These are phyloP conservation scores for Acrocyrtus sp. DNA, from an alignment of 2,888 invertebrate genomes.

Conservation along the genomic window DNA sequence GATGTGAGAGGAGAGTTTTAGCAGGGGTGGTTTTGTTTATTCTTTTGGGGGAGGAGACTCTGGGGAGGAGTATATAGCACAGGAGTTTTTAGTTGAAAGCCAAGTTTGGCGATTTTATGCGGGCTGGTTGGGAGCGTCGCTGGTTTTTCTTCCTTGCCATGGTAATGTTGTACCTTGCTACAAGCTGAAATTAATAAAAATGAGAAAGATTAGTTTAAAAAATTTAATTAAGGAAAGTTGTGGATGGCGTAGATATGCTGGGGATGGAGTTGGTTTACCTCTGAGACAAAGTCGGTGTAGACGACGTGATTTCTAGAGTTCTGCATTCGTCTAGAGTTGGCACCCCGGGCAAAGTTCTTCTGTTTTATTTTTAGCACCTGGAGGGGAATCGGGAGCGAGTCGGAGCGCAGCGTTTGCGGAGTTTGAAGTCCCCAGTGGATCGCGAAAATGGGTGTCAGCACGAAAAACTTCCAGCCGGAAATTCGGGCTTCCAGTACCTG, in stretches of 20 bases:
- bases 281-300: conserved; percentile 62
- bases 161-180: conserved; percentile 61
- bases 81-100: conserved; percentile 28
- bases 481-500: conserved; percentile 95
- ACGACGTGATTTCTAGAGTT: conserved; percentile 61
- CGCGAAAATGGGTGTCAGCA: conserved; percentile 88
- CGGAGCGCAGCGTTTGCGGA: conserved; percentile 58
- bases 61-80: neutral
- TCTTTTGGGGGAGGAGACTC: neutral
- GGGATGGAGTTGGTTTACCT: conserved; percentile 37
- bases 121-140: conserved; percentile 38
- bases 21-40: neutral
- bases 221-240: too few species aligned
- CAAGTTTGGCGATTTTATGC: conserved; percentile 44
- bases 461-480: conserved; percentile 87
- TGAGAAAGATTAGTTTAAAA: conserved; percentile 11
- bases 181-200: conserved; percentile 54
- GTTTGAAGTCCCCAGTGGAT: conserved; percentile 89
- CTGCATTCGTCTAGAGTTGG: conserved; percentile 59
- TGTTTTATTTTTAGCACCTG: conserved; percentile 54
- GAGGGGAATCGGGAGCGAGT: conserved; percentile 47
- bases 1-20: neutral
- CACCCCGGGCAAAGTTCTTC: conserved; percentile 47
- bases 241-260: neutral
- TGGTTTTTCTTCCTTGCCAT: conserved; percentile 55